Evolutionary conservation across 2,888 invertebrate species (phyloP).

Genomic region (Pristionchus exspectatus): DNA sequence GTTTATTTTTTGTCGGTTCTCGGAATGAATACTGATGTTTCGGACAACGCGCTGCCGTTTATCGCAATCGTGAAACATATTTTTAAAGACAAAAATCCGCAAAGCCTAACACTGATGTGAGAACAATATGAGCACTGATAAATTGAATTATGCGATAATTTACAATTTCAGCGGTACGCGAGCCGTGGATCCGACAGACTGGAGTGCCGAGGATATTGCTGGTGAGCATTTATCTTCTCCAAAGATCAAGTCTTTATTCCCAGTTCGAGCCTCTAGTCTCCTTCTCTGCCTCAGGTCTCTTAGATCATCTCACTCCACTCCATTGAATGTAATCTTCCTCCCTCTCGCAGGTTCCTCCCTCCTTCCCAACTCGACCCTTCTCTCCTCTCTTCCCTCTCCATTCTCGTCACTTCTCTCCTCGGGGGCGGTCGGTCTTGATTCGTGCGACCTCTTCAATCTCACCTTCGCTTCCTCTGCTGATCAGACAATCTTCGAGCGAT

Average conservation of each 20-base stretch:
- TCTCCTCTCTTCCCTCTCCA: slow-evolving; percentile 39
- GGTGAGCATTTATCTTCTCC: slow-evolving; percentile 55
- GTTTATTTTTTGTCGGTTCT: too few relatives aligned
- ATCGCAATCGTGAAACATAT: neutral
- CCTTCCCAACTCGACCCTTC: slow-evolving; percentile 47
- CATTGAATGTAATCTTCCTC: slow-evolving; percentile 23
- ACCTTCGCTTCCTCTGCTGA: slow-evolving; percentile 66
- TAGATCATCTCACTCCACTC: neutral
- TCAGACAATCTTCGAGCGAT: slow-evolving; percentile 61
- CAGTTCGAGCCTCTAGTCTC: neutral
- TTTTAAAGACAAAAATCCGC: neutral
- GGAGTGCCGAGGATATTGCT: slow-evolving; percentile 66
- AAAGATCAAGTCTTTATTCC: neutral
- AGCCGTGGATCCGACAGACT: slow-evolving; percentile 67
- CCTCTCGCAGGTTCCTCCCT: slow-evolving; percentile 28
- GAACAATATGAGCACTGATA: too few relatives aligned
- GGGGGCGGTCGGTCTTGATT: slow-evolving; percentile 59
- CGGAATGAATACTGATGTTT: too few relatives aligned
- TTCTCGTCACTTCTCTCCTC: slow-evolving; percentile 51
- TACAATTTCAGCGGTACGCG: slow-evolving; percentile 58
- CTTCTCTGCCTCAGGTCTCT: neutral
- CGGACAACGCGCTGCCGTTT: too few relatives aligned
- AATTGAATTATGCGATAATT: neutral
- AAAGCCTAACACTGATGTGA: too few relatives aligned
- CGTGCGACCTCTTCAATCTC: slow-evolving; percentile 70